Conservation (phyloP, 2,113 vertebrate genomes). For the Platycercus adscitus region DNA sequence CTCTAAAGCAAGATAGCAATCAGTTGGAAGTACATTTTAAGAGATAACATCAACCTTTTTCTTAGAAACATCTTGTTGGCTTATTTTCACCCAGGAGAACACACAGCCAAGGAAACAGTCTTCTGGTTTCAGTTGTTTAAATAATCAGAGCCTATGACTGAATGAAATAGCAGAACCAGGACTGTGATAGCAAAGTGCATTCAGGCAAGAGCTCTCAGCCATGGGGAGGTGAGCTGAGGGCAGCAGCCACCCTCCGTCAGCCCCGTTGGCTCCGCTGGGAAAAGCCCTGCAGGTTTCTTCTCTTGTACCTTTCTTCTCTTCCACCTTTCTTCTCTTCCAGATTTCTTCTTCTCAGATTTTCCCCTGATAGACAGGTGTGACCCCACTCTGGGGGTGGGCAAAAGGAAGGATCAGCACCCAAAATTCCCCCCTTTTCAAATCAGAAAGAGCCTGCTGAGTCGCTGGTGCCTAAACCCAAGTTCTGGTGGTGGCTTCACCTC, state of each 20-base stretch:
- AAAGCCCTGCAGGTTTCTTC: slow-evolving; percentile 64
- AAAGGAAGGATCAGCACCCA: background rate
- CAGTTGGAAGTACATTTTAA: background rate
- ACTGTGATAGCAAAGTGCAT: background rate
- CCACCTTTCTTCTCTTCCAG: slow-evolving; percentile 31
- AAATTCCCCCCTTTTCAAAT: background rate
- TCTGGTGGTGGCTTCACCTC: background rate
- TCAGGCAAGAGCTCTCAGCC: background rate
- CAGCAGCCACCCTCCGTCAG: slow-evolving; percentile 1
- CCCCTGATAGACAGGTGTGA: slow-evolving; percentile 44
- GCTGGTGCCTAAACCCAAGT: background rate
- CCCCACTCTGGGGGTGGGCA: background rate
- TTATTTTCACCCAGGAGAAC: background rate
- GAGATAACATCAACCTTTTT: background rate
- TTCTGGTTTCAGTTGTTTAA: background rate
- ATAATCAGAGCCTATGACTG: background rate
- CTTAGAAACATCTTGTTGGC: background rate
- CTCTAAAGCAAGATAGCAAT: background rate
- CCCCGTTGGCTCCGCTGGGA: slow-evolving; percentile 18
- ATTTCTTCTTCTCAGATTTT: slow-evolving; percentile 45
- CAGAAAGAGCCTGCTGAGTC: background rate
- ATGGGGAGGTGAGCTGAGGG: slow-evolving; percentile 19
- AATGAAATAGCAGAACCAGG: background rate
- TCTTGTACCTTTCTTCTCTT: slow-evolving; percentile 36
- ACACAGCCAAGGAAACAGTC: background rate